Evolutionary conservation across 2,113 vertebrate genomes (phyloP).

Genomic region (Hemibagrus wyckioides): DNA sequence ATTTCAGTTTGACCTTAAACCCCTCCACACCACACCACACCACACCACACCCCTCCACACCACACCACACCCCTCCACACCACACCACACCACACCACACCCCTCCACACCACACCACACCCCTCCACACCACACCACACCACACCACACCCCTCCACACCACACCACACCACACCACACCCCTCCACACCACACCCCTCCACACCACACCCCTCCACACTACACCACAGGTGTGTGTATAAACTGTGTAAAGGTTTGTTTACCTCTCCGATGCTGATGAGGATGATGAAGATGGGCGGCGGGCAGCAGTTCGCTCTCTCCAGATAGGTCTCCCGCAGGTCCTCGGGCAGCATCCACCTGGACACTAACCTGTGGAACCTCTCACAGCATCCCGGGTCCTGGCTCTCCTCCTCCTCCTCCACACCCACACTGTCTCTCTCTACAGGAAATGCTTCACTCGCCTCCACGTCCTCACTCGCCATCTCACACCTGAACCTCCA

Average conservation of each 20-base stretch:
- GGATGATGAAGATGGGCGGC: conserved; percentile 86
- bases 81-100: too few relatives aligned
- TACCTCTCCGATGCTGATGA: conserved; percentile 85
- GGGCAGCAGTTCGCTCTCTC: conserved; percentile 85
- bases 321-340: conserved; percentile 69
- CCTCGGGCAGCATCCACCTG: conserved; percentile 84
- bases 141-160: too few relatives aligned
- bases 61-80: too few relatives aligned
- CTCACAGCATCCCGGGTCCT: conserved; percentile 60
- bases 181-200: too few relatives aligned
- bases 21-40: too few relatives aligned
- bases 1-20: too few relatives aligned
- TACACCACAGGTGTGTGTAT: not conserved
- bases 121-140: too few relatives aligned
- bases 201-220: too few relatives aligned
- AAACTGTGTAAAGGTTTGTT: not conserved
- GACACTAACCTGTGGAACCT: conserved; percentile 77
- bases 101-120: too few relatives aligned
- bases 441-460: conserved; percentile 58
- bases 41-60: too few relatives aligned
- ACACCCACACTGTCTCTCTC: conserved; percentile 43
- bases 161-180: too few relatives aligned
- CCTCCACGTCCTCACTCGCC: conserved; percentile 63
- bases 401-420: conserved; percentile 48
- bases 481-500: conserved; percentile 48